phyloP scores from a whole-genome alignment of 1,140 invertebrate species.

The Camponotus vicinus region DNA sequence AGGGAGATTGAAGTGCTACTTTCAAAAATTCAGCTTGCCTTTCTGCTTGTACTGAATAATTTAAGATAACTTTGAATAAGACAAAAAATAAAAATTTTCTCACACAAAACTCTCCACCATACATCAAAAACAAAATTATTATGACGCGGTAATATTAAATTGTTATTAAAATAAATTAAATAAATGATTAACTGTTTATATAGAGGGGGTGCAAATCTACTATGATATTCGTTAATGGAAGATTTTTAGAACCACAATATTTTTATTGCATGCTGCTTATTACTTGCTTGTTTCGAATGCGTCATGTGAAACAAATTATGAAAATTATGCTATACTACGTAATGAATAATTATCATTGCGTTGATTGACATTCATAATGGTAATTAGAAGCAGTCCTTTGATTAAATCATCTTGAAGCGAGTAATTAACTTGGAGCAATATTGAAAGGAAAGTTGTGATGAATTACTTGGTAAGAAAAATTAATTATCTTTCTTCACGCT shows the following conservation, averaged over 20 bases:
- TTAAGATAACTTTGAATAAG: neutral
- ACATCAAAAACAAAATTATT: conserved; percentile 29
- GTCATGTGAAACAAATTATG: conserved; percentile 14
- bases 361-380: neutral
- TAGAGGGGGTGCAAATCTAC: neutral
- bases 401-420: neutral
- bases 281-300: neutral
- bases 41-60: neutral
- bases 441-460: neutral
- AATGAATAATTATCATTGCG: neutral
- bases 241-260: too few relatives aligned
- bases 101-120: neutral
- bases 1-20: neutral
- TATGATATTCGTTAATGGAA: neutral
- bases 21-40: neutral
- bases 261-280: too few relatives aligned
- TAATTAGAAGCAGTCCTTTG: neutral
- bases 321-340: neutral
- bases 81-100: neutral
- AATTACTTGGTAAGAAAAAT: neutral
- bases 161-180: conserved; percentile 34
- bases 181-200: conserved; percentile 4
- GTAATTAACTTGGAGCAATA: neutral
- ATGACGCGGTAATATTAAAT: conserved; percentile 25
- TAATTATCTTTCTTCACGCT: neutral